Conservation (phyloP, 1,140 invertebrate genomes). For the Drosophila mojavensis region DNA sequence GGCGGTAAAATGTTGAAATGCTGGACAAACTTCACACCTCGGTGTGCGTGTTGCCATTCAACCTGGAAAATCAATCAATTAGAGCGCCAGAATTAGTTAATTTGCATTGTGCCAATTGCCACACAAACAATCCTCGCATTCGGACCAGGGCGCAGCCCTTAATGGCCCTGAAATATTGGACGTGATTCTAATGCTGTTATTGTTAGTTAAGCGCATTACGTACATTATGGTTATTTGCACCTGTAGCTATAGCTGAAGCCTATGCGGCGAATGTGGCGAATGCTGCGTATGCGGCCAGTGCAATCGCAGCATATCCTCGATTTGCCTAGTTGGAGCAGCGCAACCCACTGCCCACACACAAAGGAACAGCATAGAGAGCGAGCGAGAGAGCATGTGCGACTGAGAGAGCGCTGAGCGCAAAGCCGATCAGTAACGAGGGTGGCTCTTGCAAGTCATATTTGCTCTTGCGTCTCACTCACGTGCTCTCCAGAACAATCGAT, state of each 20-base stretch:
- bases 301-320: too few relatives aligned
- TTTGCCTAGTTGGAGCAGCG: too few relatives aligned
- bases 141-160: neutral
- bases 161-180: neutral
- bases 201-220: slow-evolving; percentile 45
- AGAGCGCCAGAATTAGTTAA: slow-evolving; percentile 51
- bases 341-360: neutral
- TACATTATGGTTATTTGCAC: neutral
- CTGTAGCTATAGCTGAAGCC: neutral
- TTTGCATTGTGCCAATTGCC: slow-evolving; percentile 67
- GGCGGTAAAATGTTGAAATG: slow-evolving; percentile 56
- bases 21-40: slow-evolving; percentile 44
- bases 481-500: slow-evolving; percentile 33
- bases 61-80: slow-evolving; percentile 65
- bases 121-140: slow-evolving; percentile 36
- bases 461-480: slow-evolving; percentile 35
- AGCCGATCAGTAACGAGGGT: slow-evolving; percentile 49
- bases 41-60: slow-evolving; percentile 1
- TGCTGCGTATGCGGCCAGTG: too few relatives aligned
- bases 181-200: slow-evolving; percentile 27
- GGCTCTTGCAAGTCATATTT: slow-evolving; percentile 26
- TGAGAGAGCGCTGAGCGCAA: slow-evolving; percentile 3
- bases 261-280: too few relatives aligned
- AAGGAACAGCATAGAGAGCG: slow-evolving; percentile 5
- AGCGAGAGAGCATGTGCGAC: slow-evolving; percentile 6